Conservation (phyloP, 2,888 invertebrate species). For the Volucella bombylans region DNA sequence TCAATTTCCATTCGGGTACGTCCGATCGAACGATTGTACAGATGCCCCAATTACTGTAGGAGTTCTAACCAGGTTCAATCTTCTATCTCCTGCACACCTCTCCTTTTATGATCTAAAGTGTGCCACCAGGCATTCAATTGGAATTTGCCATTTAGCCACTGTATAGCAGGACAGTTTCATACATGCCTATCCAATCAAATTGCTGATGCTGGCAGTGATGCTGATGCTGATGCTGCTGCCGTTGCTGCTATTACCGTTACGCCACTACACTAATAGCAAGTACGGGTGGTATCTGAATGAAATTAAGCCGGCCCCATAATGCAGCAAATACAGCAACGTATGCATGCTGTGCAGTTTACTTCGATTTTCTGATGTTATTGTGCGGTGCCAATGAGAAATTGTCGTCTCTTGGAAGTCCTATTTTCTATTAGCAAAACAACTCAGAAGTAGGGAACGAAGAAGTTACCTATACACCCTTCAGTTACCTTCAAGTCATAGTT, state of each 20-base stretch:
- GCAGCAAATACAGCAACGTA: constrained; percentile 15
- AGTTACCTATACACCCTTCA: not conserved
- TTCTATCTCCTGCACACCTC: constrained; percentile 17
- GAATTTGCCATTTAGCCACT: constrained; percentile 59
- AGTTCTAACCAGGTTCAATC: constrained; percentile 47
- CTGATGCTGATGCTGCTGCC: not conserved
- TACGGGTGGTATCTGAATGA: constrained; percentile 53
- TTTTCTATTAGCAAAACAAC: constrained; percentile 13
- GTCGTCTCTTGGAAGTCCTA: constrained; percentile 29
- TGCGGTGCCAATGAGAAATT: constrained; percentile 37
- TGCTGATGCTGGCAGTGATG: not conserved
- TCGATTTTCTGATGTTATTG: constrained; percentile 4
- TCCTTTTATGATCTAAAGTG: constrained; percentile 6
- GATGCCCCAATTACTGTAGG: constrained; percentile 51
- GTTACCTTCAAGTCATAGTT: not conserved
- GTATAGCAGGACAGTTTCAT: constrained; percentile 46
- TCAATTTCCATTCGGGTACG: not conserved
- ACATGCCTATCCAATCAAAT: constrained; percentile 20
- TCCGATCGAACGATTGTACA: constrained; percentile 14
- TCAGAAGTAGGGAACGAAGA: not conserved
- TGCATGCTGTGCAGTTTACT: constrained; percentile 48
- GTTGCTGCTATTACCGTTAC: not conserved
- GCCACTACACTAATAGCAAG: constrained; percentile 20
- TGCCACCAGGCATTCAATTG: constrained; percentile 43
- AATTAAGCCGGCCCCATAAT: constrained; percentile 36